Percentiles rank a stretch among this genome's conserved stretches.
Conservation (phyloP, 2,113 vertebrate genomes). For the Nematolebias whitei region DNA sequence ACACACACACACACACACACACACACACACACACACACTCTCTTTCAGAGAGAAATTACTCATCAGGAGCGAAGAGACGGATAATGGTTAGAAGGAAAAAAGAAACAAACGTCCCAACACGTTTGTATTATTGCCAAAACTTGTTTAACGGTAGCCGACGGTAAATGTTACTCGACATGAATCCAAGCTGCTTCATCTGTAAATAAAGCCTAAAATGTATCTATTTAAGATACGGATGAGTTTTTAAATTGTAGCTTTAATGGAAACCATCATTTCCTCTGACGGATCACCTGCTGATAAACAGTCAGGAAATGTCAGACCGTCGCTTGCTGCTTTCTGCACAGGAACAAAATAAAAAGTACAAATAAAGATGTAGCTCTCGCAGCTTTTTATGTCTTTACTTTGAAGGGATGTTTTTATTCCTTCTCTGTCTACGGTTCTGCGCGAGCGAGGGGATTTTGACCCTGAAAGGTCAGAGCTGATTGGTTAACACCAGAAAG, state of each 20-base stretch:
- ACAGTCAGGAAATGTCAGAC: constrained; percentile 55
- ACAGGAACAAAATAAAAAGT: neutral
- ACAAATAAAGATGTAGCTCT: constrained; percentile 39
- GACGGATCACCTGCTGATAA: constrained; percentile 27
- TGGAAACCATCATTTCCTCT: constrained; percentile 1
- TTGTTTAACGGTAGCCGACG: neutral
- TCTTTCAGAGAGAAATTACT: constrained; percentile 17
- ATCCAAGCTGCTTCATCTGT: neutral
- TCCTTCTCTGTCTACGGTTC: neutral
- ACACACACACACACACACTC: constrained; percentile 20
- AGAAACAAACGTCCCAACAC: neutral
- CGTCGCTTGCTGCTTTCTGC: constrained; percentile 33
- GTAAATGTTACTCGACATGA: neutral
- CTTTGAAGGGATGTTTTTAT: constrained; percentile 40
- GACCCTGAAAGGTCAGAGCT: constrained; percentile 64
- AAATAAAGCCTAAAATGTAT: neutral
- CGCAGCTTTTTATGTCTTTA: constrained; percentile 42
- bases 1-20: constrained; percentile 15
- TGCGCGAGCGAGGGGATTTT: constrained; percentile 24
- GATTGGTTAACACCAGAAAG: constrained; percentile 71
- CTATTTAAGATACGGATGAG: neutral
- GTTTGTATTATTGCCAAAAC: neutral
- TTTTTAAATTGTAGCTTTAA: neutral
- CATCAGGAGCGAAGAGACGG: neutral
- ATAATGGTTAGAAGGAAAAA: neutral